Evolutionary conservation across 2,888 invertebrate species (phyloP).

Genomic region (Platypus cylindrus): DNA sequence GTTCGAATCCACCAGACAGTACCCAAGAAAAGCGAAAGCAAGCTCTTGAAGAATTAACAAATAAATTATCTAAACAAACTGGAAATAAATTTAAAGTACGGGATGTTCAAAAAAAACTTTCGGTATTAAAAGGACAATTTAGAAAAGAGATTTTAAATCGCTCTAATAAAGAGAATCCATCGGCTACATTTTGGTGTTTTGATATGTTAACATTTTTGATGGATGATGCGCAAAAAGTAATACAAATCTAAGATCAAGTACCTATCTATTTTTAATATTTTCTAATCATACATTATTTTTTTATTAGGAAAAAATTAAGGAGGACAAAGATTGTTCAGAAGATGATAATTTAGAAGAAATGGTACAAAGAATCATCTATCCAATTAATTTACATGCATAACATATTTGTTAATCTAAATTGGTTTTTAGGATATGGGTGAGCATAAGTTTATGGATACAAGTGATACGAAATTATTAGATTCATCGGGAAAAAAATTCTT

Average conservation of each 20-base stretch:
- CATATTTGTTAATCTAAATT: no score
- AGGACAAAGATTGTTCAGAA: slow-evolving; percentile 13
- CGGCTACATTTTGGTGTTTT: slow-evolving; percentile 21
- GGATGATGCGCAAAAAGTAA: slow-evolving; percentile 11
- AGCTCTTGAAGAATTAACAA: slow-evolving; percentile 17
- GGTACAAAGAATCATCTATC: no score
- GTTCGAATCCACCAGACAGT: slow-evolving; percentile 2
- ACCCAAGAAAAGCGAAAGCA: slow-evolving; percentile 13
- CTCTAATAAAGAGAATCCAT: slow-evolving; percentile 8
- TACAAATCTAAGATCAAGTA: slow-evolving; percentile 2
- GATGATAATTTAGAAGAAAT: slow-evolving; percentile 9
- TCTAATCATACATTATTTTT: slow-evolving; percentile 3
- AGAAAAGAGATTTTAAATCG: slow-evolving; percentile 17
- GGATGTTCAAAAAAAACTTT: slow-evolving; percentile 19
- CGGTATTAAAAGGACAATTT: slow-evolving; percentile 18
- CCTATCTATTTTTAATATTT: slow-evolving; percentile 1
- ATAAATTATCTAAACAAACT: slow-evolving; percentile 13
- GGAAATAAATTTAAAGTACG: slow-evolving; percentile 17
- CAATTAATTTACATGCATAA: no score
- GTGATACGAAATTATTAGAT: no score
- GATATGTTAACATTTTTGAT: slow-evolving; percentile 19
- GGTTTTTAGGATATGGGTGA: no score
- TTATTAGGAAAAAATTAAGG: slow-evolving; percentile 10
- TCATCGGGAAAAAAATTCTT: slow-evolving; percentile 1
- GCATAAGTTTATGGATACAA: no score